Base-by-base conservation (phyloP, 2,113 vertebrate species). In the Nesoenas mayeri region DNA sequence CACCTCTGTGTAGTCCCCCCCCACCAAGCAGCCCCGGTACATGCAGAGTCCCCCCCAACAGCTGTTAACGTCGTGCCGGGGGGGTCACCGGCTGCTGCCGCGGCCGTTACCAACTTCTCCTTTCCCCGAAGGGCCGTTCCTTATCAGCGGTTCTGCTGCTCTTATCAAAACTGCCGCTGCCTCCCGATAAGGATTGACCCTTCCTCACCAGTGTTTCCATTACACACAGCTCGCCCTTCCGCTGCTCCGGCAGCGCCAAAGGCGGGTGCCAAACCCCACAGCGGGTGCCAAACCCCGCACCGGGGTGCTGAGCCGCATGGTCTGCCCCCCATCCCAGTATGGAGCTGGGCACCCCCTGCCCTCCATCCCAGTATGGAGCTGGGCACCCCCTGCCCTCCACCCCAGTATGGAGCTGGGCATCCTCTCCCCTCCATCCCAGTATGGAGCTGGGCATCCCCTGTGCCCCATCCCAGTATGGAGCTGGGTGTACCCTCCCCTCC, bases 1-100 rank as follows among this genome's bases (percentile, higher is more conserved):
- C 44, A 29, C 44, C 51, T 32, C 70, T 17, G 38, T 18, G 29
- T 14, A 17, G 42, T 44, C 32, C 18, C 67, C 48, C n/a, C n/a
- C 15, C 16, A 3, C 28, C 29, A n/a, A 9, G 65, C 3, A 5
- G 5, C 26, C 25, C 51, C 20, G 8, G 44, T 12, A 15, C 5
- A 5, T 6, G 21, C 42, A n/a, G 11, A 25, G 25, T 13, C 25
- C 25, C 31, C n/a, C n/a, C 13, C 13, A 2, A 5, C 34, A 25
- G 22, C 0, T 2, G 22, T 60, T 20, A 6, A 6, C 7, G 31
- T 12, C 12, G 4, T 19, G 29, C 61, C 21, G 16, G 4, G 31
- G 36, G 31, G 36, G 38, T 22, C 48, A 17, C 31, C 3, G 12
- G 40, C 31, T 57, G 36, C 71, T n/a, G 54, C 32, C 20, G 3